phyloP scores from a whole-genome alignment of 2,888 invertebrate species.

The Drosophila putrida region DNA sequence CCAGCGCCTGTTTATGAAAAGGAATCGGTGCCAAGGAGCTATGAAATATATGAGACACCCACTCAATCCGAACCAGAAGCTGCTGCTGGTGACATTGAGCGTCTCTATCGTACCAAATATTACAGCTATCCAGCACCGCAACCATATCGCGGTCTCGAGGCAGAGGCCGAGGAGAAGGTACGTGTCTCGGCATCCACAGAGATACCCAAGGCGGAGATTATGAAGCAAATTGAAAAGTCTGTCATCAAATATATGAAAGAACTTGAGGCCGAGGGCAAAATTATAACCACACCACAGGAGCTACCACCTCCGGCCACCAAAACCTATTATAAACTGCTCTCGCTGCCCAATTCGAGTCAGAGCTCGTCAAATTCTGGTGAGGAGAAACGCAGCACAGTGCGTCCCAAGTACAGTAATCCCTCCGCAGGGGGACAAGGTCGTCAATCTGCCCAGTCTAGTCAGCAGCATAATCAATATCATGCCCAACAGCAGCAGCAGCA shows the following conservation, averaged over 20 bases:
- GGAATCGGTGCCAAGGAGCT: conserved; percentile 74
- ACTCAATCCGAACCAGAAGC: conserved; percentile 21
- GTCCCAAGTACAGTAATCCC: conserved; percentile 74
- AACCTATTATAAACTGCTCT: conserved; percentile 78
- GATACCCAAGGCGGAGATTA: conserved; percentile 84
- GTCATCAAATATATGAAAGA: conserved; percentile 85
- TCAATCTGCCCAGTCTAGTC: conserved; percentile 16
- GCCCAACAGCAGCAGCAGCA: conserved; percentile 27
- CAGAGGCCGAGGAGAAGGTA: conserved; percentile 75
- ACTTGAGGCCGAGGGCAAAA: conserved; percentile 84
- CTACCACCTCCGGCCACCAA: conserved; percentile 72
- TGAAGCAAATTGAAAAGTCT: conserved; percentile 85
- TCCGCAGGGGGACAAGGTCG: conserved; percentile 31
- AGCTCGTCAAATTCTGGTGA: conserved; percentile 40
- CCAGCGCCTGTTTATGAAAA: conserved; percentile 80
- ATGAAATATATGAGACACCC: conserved; percentile 57
- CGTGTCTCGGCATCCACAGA: conserved; percentile 82
- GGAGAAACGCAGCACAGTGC: conserved; percentile 82
- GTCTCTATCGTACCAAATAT: conserved; percentile 80
- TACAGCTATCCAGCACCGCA: conserved; percentile 52
- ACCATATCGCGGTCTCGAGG: conserved; percentile 57
- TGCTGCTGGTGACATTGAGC: conserved; percentile 59
- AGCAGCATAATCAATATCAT: conserved; percentile 37
- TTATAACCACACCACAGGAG: conserved; percentile 76
- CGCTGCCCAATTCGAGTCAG: conserved; percentile 36